phyloP scores from a whole-genome alignment of 2,113 vertebrate genomes.

The Mastomys natalensis region DNA sequence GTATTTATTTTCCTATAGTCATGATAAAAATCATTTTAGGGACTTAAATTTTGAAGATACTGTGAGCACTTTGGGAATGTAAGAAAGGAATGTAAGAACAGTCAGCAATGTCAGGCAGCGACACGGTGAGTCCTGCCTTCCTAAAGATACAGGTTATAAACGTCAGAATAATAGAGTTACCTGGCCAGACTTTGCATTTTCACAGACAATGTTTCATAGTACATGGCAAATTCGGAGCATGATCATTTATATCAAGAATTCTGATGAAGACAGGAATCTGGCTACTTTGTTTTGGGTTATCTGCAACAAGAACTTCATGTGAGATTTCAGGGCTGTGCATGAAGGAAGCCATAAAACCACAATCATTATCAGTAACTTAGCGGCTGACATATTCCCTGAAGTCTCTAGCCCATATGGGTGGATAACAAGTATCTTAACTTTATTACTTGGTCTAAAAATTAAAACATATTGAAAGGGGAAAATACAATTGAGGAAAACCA shows the following conservation, averaged over 20 bases:
- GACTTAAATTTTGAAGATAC: conserved; percentile 1
- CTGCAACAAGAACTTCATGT: conserved; percentile 81
- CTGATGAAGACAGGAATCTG: conserved; percentile 88
- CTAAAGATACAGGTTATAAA: background rate
- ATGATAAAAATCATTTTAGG: background rate
- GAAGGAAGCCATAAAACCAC: background rate
- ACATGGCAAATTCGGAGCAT: conserved; percentile 89
- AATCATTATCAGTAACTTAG: conserved; percentile 41
- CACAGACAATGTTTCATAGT: conserved; percentile 92
- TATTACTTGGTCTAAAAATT: background rate
- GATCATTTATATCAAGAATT: conserved; percentile 91
- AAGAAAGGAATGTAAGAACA: background rate
- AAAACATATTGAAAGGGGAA: conserved; percentile 11
- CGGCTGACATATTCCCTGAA: background rate
- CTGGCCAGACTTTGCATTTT: conserved; percentile 91
- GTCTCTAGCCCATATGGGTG: background rate
- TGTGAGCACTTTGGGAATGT: background rate
- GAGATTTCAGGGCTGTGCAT: conserved; percentile 45
- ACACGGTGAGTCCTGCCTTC: background rate
- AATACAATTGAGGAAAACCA: background rate
- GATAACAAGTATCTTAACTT: conserved; percentile 33
- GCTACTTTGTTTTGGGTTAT: conserved; percentile 89
- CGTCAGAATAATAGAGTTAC: conserved; percentile 81
- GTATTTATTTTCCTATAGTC: background rate
- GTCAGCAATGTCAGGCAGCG: background rate